Conservation (phyloP, 23 tunicate species). For the Diplosoma virens region DNA sequence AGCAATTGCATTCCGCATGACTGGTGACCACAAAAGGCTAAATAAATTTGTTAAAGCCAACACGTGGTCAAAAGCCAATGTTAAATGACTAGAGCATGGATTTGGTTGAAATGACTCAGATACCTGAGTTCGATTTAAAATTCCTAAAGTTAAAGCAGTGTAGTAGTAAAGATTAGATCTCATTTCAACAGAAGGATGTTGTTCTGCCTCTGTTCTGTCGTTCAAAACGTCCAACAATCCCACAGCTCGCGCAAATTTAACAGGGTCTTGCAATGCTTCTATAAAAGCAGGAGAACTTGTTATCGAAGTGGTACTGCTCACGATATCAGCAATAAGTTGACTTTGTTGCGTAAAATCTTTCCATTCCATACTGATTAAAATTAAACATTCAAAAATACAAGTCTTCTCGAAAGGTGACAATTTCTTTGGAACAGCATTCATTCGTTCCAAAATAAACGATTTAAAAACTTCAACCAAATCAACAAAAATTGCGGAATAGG, state of each 20-base stretch:
- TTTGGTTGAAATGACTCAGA: conserved; percentile 14
- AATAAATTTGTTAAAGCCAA: conserved; percentile 34
- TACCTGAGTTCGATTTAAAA: conserved; percentile 35
- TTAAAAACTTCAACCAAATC: conserved; percentile 27
- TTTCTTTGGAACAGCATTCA: not conserved
- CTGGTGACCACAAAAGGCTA: conserved; percentile 52
- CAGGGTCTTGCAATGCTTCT: conserved; percentile 14
- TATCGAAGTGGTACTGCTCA: conserved; percentile 28
- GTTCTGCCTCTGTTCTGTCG: not conserved
- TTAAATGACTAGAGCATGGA: conserved; percentile 43
- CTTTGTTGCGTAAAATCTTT: conserved; percentile 46
- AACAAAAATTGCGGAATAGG: conserved; percentile 9
- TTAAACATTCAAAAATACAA: conserved; percentile 51
- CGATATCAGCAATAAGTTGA: conserved; percentile 37
- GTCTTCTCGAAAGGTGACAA: conserved; percentile 43
- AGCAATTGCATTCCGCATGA: not conserved
- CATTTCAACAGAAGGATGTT: not conserved
- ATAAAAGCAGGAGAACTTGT: not conserved
- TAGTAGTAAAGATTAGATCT: conserved; percentile 51
- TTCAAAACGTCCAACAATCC: conserved; percentile 25
- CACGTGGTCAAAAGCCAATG: conserved; percentile 33
- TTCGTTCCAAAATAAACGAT: conserved; percentile 7
- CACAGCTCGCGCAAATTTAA: conserved; percentile 56
- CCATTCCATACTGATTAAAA: conserved; percentile 73
- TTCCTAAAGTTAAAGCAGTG: conserved; percentile 23